These are phyloP conservation scores for Brevimyrus niger DNA, from an alignment of 2,113 vertebrate species.

Conservation along the genomic window DNA sequence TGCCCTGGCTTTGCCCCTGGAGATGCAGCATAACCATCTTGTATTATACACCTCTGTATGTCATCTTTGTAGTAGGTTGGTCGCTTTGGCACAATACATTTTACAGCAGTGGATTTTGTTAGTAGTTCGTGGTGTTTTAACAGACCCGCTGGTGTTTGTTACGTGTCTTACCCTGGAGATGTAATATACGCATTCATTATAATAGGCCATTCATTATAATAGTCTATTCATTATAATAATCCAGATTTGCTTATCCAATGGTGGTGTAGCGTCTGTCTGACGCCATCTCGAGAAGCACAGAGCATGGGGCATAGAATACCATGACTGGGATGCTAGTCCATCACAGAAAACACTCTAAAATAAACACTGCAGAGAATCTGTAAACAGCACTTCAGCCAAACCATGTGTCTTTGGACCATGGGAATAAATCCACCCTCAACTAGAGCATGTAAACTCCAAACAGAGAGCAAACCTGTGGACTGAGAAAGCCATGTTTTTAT, in stretches of 20 bases:
- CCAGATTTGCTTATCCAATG: neutral
- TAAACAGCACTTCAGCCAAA: neutral
- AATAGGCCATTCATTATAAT: neutral
- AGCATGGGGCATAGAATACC: neutral
- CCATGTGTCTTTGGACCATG: neutral
- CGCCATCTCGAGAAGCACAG: neutral
- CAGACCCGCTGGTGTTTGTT: neutral
- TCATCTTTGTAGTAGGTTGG: neutral
- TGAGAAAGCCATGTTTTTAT: neutral
- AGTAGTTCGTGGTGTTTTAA: neutral
- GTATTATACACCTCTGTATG: neutral
- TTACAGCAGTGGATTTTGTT: neutral
- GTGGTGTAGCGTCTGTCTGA: neutral
- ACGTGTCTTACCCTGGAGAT: neutral
- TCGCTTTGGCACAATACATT: neutral
- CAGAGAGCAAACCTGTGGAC: neutral
- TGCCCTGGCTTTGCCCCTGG: too few species aligned
- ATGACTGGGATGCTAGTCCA: neutral
- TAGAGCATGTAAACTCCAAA: neutral
- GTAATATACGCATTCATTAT: neutral
- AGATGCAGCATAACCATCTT: too few species aligned
- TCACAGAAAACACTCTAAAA: neutral
- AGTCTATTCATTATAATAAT: neutral
- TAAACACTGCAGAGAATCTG: neutral
- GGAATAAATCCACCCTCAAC: neutral